Conservation (phyloP, 2,113 vertebrate genomes). For the Etheostoma cragini region DNA sequence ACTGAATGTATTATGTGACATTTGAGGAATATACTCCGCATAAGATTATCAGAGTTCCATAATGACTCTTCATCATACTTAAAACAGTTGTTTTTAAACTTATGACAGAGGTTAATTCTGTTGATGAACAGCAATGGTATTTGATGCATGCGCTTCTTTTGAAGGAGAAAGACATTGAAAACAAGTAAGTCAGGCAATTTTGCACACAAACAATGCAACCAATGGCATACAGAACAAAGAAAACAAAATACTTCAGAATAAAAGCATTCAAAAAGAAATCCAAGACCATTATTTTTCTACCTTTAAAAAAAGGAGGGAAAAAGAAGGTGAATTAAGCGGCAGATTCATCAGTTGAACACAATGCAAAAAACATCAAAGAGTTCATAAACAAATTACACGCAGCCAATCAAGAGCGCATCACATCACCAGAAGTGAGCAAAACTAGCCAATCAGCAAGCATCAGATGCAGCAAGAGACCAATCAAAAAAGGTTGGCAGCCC, state of each 20-base stretch:
- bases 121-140: conserved; percentile 75
- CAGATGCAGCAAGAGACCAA: conserved; percentile 84
- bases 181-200: conserved; percentile 76
- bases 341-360: conserved; percentile 78
- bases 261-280: conserved; percentile 82
- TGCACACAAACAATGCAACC: conserved; percentile 73
- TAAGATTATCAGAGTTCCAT: conserved; percentile 3
- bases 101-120: conserved; percentile 71
- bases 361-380: conserved; percentile 81
- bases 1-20: conserved; percentile 1
- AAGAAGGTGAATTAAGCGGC: conserved; percentile 81
- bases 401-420: conserved; percentile 82
- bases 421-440: conserved; percentile 83
- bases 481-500: conserved; percentile 80
- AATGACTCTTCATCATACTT: conserved; percentile 28
- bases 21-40: not conserved
- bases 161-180: conserved; percentile 75
- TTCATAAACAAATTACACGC: conserved; percentile 82
- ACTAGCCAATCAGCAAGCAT: conserved; percentile 87
- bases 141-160: conserved; percentile 79
- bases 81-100: conserved; percentile 34
- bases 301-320: conserved; percentile 62
- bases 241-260: conserved; percentile 69
- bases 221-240: conserved; percentile 73
- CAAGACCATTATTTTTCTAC: conserved; percentile 76